These are phyloP conservation scores for Thermophis baileyi DNA, from an alignment of 2,113 vertebrate genomes.

Conservation along the genomic window DNA sequence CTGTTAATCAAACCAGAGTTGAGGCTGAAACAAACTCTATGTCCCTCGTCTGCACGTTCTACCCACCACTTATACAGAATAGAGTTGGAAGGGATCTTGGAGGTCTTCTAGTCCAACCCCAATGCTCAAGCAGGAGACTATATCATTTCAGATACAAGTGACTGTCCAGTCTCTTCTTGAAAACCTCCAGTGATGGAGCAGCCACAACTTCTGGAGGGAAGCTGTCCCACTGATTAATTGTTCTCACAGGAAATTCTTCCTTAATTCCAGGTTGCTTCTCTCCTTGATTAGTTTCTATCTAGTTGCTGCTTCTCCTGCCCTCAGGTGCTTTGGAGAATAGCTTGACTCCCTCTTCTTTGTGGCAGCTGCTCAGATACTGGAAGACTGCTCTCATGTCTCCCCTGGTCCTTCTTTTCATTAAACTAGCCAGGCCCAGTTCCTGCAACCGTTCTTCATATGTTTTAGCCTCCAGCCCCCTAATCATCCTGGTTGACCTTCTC, in stretches of 20 bases:
- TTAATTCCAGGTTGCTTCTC: too few relatives aligned
- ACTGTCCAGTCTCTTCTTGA: too few relatives aligned
- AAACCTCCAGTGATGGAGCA: too few relatives aligned
- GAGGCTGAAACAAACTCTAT: background rate
- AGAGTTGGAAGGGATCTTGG: too few relatives aligned
- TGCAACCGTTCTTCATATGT: background rate
- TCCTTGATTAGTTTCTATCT: too few relatives aligned
- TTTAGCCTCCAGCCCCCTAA: background rate
- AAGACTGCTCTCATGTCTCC: background rate
- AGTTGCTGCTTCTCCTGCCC: background rate
- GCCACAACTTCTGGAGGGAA: too few relatives aligned
- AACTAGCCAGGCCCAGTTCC: background rate
- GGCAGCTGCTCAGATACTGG: background rate
- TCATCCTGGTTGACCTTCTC: background rate
- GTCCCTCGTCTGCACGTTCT: background rate
- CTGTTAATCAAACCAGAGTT: background rate
- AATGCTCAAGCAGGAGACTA: too few relatives aligned
- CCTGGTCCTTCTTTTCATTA: background rate
- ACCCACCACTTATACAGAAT: background rate
- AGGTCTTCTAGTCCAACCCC: too few relatives aligned
- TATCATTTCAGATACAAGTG: too few relatives aligned
- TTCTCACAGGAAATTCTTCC: too few relatives aligned
- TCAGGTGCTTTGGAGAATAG: background rate
- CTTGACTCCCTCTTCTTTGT: background rate
- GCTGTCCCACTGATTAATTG: too few relatives aligned